Conservation (phyloP, 2,113 vertebrate genomes). For the Tachycineta bicolor region DNA sequence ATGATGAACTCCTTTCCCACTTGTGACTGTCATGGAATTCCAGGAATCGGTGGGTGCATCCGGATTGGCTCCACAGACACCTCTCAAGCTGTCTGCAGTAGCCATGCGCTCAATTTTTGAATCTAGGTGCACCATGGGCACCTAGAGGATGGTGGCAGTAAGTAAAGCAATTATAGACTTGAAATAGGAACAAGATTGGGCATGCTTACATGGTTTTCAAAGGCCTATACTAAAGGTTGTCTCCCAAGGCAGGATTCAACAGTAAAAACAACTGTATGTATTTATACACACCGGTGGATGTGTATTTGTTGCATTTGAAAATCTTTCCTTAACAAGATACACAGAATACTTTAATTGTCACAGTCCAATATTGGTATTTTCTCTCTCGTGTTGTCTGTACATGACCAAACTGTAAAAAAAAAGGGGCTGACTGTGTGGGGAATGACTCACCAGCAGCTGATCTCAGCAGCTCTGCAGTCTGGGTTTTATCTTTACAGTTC, state of each 20-base stretch:
- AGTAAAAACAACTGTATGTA: neutral
- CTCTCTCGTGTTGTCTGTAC: neutral
- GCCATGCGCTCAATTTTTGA: neutral
- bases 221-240: neutral
- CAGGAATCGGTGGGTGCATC: fast-evolving
- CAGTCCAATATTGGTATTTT: neutral
- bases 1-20: neutral
- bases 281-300: fast-evolving
- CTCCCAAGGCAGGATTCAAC: neutral
- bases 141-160: neutral
- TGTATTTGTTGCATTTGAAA: neutral
- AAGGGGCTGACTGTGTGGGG: neutral
- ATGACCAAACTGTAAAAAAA: neutral
- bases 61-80: neutral
- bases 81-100: neutral
- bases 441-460: conserved; percentile 30
- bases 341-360: neutral
- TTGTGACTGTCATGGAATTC: neutral
- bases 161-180: neutral
- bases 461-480: neutral
- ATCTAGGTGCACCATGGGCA: neutral
- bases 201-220: neutral
- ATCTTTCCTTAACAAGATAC: neutral
- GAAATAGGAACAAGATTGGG: neutral
- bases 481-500: neutral